Evolutionary conservation across 2,113 vertebrate species (phyloP), one percentile per base, ranked within the genome.

Genomic region (Ctenodactylus gundi): DNA sequence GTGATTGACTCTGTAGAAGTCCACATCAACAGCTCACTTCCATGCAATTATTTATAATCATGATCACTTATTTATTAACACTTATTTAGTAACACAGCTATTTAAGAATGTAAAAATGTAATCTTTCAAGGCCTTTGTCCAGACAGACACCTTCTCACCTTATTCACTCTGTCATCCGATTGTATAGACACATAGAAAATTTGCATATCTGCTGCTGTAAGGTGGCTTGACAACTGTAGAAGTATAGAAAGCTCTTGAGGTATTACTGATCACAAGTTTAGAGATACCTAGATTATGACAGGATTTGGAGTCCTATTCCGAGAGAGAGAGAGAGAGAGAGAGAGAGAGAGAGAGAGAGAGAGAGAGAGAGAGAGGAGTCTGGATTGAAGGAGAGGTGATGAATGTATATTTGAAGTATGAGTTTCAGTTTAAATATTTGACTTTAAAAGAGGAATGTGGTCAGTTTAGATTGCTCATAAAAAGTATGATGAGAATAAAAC

Each of bases 31-130:
- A 77, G 10, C 9, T 83, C 90, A 72, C 25, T 53, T 27, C 62
- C 18, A 53, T 85, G 5, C 70, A 25, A 20, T 64, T 87, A 86
- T 87, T 86, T 49, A 80, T 70, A 67, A 90, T n/a, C n/a, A 73
- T 73, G 13, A 89, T n/a, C 1, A 82, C 29, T 87, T 15, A 65
- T 13, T 91, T 64, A 64, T 80, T 68, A n/a, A n/a, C n/a, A n/a
- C n/a, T n/a, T n/a, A n/a, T n/a, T n/a, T n/a, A 93, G 20, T 20
- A 93, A 83, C 4, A 88, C 29, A 64, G 31, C 14, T 90, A 34
- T 84, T 93, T 94, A 29, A 88, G 90, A 93, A 91, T 41, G 44
- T 34, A 89, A 80, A 44, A 93, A 91, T 41, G 44, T 34, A 89
- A 80, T 51, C 29, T 57, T 83, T 12, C 12, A 68, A 7, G n/a